These are phyloP conservation scores for Druon quercuslanigerum DNA, from an alignment of 1,140 invertebrate genomes.

Conservation along the genomic window DNA sequence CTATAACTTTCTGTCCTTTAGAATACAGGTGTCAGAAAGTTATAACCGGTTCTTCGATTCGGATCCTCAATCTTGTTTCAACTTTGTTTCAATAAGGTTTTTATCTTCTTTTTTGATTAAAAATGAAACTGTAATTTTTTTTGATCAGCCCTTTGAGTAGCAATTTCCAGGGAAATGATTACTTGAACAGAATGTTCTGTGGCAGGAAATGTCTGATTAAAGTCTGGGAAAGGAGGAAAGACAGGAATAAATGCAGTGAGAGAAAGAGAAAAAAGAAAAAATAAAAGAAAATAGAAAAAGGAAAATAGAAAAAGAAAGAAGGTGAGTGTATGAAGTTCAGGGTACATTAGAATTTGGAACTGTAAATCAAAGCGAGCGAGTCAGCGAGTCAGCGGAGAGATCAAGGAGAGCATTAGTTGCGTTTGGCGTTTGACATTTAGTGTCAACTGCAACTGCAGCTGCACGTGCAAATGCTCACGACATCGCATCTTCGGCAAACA, in stretches of 20 bases:
- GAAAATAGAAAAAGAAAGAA: too few relatives aligned
- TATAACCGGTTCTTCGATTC: too few relatives aligned
- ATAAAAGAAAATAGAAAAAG: too few relatives aligned
- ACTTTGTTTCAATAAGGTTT: too few relatives aligned
- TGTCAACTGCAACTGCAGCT: constrained; percentile 68
- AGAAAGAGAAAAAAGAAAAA: constrained; percentile 12
- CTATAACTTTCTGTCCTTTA: too few relatives aligned
- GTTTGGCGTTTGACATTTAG: constrained; percentile 70
- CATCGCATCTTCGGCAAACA: constrained; percentile 22
- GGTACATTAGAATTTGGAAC: constrained; percentile 57
- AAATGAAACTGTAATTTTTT: too few relatives aligned
- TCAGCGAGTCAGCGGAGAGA: constrained; percentile 54
- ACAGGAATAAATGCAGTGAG: background rate
- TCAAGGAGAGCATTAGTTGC: constrained; percentile 63
- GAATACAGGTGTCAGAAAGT: too few relatives aligned
- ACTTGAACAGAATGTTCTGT: constrained; percentile 40
- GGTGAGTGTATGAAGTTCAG: constrained; percentile 45
- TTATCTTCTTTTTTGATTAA: too few relatives aligned
- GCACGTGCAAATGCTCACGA: constrained; percentile 42
- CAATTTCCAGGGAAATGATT: constrained; percentile 49
- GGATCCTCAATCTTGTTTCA: too few relatives aligned
- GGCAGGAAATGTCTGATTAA: constrained; percentile 47
- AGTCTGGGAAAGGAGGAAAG: constrained; percentile 35
- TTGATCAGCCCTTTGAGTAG: constrained; percentile 40
- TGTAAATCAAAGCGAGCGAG: constrained; percentile 55